phyloP scores from a whole-genome alignment of 2,797 vertebrate genomes.

The Periophthalmus magnuspinnatus region DNA sequence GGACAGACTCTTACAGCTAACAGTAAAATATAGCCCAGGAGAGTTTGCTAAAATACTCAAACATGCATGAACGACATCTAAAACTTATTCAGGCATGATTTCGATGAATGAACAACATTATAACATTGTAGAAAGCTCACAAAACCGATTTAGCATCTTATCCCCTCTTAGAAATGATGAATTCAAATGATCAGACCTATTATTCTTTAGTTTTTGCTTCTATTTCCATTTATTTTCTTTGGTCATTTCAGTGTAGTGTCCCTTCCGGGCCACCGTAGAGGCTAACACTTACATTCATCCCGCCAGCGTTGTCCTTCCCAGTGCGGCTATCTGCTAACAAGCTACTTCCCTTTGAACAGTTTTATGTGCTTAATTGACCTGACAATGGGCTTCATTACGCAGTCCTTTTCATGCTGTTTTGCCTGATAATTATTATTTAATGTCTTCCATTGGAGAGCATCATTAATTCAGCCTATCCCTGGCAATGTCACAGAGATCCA shows the following conservation, averaged over 20 bases:
- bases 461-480: constrained; percentile 81
- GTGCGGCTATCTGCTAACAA: constrained; percentile 63
- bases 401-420: constrained; percentile 80
- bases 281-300: constrained; percentile 49
- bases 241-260: not conserved
- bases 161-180: too few relatives aligned
- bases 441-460: constrained; percentile 77
- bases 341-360: constrained; percentile 69
- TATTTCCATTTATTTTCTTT: not conserved
- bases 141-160: too few relatives aligned
- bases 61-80: too few relatives aligned
- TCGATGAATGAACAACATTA: too few relatives aligned
- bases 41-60: too few relatives aligned
- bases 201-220: not conserved
- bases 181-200: too few relatives aligned
- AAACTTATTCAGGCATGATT: too few relatives aligned
- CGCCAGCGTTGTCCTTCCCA: constrained; percentile 58
- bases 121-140: too few relatives aligned
- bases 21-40: too few relatives aligned
- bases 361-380: constrained; percentile 78
- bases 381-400: constrained; percentile 77
- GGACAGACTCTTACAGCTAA: too few relatives aligned
- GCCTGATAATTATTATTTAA: constrained; percentile 82
- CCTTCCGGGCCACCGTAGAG: not conserved
- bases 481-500: constrained; percentile 83